Evolutionary conservation across 2,797 vertebrate species (phyloP).

Genomic region (Spheniscus humboldti): DNA sequence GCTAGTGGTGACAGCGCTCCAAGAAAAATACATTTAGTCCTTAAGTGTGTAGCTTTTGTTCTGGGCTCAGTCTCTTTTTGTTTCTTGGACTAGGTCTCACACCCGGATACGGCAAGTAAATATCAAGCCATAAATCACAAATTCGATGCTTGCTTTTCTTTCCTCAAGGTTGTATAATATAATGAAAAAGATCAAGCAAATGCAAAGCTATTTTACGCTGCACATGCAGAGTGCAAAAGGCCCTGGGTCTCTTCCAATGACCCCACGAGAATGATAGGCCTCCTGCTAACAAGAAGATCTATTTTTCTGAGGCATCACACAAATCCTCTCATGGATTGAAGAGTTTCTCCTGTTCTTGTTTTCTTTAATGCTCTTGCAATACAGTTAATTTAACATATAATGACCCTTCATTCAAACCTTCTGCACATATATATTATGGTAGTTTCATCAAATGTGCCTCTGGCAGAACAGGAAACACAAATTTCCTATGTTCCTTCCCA

Average conservation of each 20-base stretch:
- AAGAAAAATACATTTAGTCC: slow-evolving; percentile 54
- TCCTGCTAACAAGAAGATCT: slow-evolving; percentile 37
- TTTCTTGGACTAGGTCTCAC: slow-evolving; percentile 45
- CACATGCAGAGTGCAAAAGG: slow-evolving; percentile 41
- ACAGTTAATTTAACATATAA: slow-evolving; percentile 39
- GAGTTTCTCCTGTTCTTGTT: slow-evolving; percentile 48
- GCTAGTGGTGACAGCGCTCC: neutral
- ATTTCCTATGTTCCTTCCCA: slow-evolving; percentile 9
- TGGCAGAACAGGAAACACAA: slow-evolving; percentile 18
- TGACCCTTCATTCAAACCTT: slow-evolving; percentile 42
- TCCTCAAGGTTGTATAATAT: slow-evolving; percentile 54
- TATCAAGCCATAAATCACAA: slow-evolving; percentile 59
- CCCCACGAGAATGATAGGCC: neutral
- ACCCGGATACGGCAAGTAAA: slow-evolving; percentile 56
- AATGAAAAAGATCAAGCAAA: slow-evolving; percentile 55
- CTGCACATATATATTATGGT: neutral
- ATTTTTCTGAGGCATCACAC: slow-evolving; percentile 36
- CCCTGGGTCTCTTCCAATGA: slow-evolving; percentile 32
- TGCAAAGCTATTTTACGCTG: neutral
- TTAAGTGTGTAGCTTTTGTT: slow-evolving; percentile 40
- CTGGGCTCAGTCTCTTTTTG: slow-evolving; percentile 32
- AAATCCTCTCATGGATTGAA: slow-evolving; percentile 37
- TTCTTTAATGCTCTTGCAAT: slow-evolving; percentile 38
- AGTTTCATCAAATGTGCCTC: neutral
- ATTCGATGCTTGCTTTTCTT: slow-evolving; percentile 56